Conservation (phyloP, 2,797 vertebrate genomes). For the Anabacerthia variegaticeps region DNA sequence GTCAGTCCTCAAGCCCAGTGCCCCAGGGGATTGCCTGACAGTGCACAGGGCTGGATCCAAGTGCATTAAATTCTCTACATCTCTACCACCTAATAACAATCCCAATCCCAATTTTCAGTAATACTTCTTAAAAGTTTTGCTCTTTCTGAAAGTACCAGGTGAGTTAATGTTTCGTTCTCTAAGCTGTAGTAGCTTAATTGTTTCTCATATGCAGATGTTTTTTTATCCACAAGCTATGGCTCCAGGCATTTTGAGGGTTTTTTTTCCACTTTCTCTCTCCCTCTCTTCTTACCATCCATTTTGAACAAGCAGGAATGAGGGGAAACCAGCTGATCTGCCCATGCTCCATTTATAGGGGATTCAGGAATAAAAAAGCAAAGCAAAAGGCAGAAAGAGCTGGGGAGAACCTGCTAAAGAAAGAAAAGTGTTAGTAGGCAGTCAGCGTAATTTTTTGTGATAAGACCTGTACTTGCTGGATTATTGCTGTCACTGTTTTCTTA, state of each 20-base stretch:
- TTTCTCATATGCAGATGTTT: constrained; percentile 50
- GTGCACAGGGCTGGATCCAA: not conserved
- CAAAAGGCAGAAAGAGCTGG: not conserved
- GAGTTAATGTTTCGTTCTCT: constrained; percentile 35
- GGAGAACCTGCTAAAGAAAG: constrained; percentile 1
- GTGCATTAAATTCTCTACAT: not conserved
- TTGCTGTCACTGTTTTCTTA: not conserved
- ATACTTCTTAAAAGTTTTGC: not conserved
- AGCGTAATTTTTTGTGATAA: not conserved
- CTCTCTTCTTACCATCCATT: constrained; percentile 49
- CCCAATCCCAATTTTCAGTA: not conserved
- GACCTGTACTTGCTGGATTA: not conserved
- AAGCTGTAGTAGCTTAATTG: constrained; percentile 30
- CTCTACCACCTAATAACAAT: not conserved
- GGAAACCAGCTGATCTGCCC: constrained; percentile 70
- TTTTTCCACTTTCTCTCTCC: not conserved
- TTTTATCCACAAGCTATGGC: constrained; percentile 51
- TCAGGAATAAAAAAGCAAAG: not conserved
- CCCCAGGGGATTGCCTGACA: not conserved
- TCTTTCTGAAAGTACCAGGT: not conserved
- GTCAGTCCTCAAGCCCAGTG: not conserved
- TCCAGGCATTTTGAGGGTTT: constrained; percentile 26
- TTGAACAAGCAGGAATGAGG: constrained; percentile 71
- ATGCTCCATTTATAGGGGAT: constrained; percentile 24
- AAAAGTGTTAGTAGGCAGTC: not conserved